These are phyloP conservation scores for Hippoglossus stenolepis DNA, from an alignment of 2,113 vertebrate species.

Conservation along the genomic window DNA sequence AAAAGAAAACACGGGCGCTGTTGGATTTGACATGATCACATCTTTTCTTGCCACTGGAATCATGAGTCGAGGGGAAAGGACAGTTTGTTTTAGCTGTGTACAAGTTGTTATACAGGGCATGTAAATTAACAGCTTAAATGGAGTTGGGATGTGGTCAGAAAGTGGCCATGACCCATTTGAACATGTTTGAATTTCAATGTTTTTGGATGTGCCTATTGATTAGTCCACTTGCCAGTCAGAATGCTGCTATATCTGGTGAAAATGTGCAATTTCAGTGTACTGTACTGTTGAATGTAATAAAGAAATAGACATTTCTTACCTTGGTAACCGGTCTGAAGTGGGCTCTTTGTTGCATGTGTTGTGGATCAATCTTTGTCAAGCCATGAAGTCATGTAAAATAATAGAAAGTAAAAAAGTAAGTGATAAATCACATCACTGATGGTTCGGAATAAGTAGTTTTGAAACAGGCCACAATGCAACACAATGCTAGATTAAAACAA, in stretches of 20 bases:
- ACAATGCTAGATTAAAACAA: no score
- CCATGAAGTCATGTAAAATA: no score
- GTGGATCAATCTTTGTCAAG: background rate
- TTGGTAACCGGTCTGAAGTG: conserved; percentile 68
- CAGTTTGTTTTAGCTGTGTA: conserved; percentile 35
- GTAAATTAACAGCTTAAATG: conserved; percentile 70
- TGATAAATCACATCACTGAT: no score
- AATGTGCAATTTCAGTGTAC: conserved; percentile 85
- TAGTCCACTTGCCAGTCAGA: conserved; percentile 80
- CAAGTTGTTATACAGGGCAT: conserved; percentile 65
- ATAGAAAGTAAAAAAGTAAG: no score
- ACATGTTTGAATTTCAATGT: conserved; percentile 69
- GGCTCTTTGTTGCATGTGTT: conserved; percentile 10
- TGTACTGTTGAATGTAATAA: conserved; percentile 84
- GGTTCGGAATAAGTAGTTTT: no score
- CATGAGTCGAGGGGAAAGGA: background rate
- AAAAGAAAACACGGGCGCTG: conserved; percentile 1
- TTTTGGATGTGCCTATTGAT: conserved; percentile 78
- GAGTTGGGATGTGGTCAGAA: conserved; percentile 44
- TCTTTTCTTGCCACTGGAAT: conserved; percentile 36
- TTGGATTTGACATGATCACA: conserved; percentile 12
- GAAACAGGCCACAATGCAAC: no score
- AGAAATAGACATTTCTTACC: conserved; percentile 80
- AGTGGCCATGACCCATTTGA: conserved; percentile 41
- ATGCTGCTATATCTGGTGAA: conserved; percentile 86